phyloP scores from a whole-genome alignment of 1,140 invertebrate genomes.

The Sycophila sp. region DNA sequence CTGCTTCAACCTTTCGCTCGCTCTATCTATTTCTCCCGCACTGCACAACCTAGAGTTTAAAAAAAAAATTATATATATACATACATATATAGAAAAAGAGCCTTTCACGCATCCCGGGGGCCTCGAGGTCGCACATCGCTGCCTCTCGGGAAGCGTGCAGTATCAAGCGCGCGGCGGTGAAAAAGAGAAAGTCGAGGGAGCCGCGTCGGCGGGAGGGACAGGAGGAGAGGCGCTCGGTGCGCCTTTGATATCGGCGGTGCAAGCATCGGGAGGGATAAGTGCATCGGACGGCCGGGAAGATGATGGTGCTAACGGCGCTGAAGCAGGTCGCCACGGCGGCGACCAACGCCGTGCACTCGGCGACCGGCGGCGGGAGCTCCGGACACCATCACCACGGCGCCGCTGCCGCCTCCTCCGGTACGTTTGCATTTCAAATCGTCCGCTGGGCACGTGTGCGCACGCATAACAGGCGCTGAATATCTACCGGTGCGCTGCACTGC shows the following conservation, averaged over 20 bases:
- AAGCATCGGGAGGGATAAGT: background rate
- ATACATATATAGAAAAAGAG: conserved; percentile 2
- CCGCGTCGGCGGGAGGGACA: background rate
- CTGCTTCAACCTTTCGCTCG: too few species aligned
- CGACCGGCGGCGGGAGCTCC: conserved; percentile 44
- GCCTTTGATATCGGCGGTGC: background rate
- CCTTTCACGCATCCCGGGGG: conserved; percentile 20
- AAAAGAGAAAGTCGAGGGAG: background rate
- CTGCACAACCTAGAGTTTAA: background rate
- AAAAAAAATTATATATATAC: background rate
- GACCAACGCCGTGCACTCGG: conserved; percentile 58
- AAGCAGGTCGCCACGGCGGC: conserved; percentile 59
- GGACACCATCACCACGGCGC: conserved; percentile 9
- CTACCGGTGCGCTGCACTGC: background rate
- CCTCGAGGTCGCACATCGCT: conserved; percentile 17
- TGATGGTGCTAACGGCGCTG: conserved; percentile 59
- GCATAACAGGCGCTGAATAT: background rate
- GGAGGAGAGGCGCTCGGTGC: background rate
- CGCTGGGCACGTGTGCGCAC: background rate
- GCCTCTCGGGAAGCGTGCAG: background rate
- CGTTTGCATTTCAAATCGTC: conserved; percentile 29
- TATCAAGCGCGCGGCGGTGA: background rate
- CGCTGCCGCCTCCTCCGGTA: conserved; percentile 51
- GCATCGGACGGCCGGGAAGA: conserved; percentile 26
- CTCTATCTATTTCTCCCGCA: too few species aligned